Percentiles rank a stretch among this genome's conserved stretches.
These are phyloP conservation scores for Pachypeltis micranthus DNA, from an alignment of 1,140 invertebrate genomes.

Conservation along the genomic window DNA sequence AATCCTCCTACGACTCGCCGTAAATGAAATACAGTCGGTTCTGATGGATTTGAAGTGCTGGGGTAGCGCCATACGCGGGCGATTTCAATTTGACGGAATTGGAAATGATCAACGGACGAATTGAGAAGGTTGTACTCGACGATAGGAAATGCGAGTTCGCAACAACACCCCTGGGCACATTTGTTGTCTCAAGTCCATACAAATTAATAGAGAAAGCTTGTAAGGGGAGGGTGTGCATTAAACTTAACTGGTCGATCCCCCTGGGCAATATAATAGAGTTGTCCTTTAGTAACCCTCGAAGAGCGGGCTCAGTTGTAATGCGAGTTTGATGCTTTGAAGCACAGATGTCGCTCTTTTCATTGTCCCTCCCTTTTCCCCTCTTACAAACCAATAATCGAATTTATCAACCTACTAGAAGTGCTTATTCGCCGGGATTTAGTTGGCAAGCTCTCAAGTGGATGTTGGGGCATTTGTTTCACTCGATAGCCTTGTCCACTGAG, in stretches of 20 bases:
- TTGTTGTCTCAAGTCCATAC: constrained; percentile 13
- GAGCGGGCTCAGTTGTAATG: constrained; percentile 6
- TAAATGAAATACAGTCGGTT: too few species aligned
- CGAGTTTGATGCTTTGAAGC: constrained; percentile 18
- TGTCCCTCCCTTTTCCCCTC: neutral
- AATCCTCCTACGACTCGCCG: too few species aligned
- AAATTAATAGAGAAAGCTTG: constrained; percentile 16
- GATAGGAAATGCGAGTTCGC: too few species aligned
- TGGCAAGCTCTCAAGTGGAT: neutral
- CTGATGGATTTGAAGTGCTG: too few species aligned
- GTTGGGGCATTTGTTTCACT: neutral
- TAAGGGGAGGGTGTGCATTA: constrained; percentile 7
- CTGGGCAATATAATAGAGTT: constrained; percentile 13
- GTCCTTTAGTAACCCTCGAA: neutral
- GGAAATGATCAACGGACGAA: too few species aligned
- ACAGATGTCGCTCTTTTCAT: constrained; percentile 11
- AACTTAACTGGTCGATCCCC: constrained; percentile 13
- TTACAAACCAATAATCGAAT: constrained; percentile 16
- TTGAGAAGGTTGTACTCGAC: too few species aligned
- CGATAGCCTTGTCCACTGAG: too few species aligned
- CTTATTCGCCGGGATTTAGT: neutral
- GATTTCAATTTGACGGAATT: too few species aligned
- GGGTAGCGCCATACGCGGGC: too few species aligned
- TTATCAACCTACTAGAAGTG: constrained; percentile 13
- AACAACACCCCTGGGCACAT: constrained; percentile 1